Base-by-base conservation (phyloP, 2,113 vertebrate genomes). In the Ramphastos sulfuratus region DNA sequence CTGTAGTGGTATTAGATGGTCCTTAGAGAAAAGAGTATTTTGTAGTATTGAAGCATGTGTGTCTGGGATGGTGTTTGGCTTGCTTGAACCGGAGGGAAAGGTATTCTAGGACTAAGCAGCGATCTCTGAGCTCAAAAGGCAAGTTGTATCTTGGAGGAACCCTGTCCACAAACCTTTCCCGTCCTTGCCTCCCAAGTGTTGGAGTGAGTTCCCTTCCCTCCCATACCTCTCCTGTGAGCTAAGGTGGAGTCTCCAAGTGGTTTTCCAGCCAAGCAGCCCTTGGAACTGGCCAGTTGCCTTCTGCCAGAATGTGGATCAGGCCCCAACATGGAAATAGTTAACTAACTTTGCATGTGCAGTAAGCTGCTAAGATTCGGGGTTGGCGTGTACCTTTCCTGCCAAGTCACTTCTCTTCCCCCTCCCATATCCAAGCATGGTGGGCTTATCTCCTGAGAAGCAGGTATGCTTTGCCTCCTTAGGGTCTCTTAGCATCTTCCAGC, bases 1-100 rank as follows among this genome's bases (percentile, higher is more conserved):
- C 87, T 94, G 94, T 97, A 97, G 97, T 92, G 97, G 97, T 93
- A 89, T 96, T 93, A 83, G 96, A 63, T 94, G 96, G 96, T 96
- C 91, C 90, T 96, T 97, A 89, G 73, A 82, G 63, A 95, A 92
- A 87, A 96, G 65, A 63, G 89, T 96, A 90, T 95, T 94, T 93
- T 97, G 96, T 97, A 97, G 96, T 95, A 96, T 95, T 4, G 11
- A 94, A 94, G 94, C 83, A 86, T 96, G 95, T 93, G 61, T 96
- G 92, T 91, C 94, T 94, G 88, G 89, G 95, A 87, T 91, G 93
- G 93, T 74, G 88, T 96, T 94, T 92, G 95, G 91, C 89, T 95
- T 94, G 95, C 94, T 97, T 91, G 93, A 92, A 76, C 87, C 87
- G 94, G 93, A 94, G 74, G 66, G 85, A 95, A 94, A 92, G 93